A percentile compares a stretch with the other conserved stretches of the same genome.
Conservation (phyloP, 2,888 invertebrate species). For the Rhingia rostrata region DNA sequence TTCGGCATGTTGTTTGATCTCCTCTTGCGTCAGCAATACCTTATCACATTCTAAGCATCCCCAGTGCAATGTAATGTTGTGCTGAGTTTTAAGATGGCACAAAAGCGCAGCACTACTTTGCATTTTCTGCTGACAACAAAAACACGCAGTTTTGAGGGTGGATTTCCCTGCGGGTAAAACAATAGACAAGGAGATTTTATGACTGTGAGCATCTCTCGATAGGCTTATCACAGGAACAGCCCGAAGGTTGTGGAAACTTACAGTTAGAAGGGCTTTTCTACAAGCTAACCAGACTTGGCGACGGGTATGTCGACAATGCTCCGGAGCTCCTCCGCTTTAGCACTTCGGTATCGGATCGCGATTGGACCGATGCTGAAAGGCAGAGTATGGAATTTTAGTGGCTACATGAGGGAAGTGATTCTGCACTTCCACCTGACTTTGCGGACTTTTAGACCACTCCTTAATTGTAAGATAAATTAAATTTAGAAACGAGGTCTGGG, state of each 20-base stretch:
- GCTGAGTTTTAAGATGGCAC: slow-evolving; percentile 41
- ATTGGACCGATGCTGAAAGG: too few species aligned
- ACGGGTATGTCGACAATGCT: too few species aligned
- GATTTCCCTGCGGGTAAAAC: slow-evolving; percentile 35
- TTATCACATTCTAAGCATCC: slow-evolving; percentile 46
- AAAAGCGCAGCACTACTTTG: neutral
- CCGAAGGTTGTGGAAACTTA: slow-evolving; percentile 45
- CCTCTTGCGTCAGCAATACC: slow-evolving; percentile 27
- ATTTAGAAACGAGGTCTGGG: too few species aligned
- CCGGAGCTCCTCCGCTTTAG: too few species aligned
- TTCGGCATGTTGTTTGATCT: slow-evolving; percentile 22
- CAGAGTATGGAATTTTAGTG: too few species aligned
- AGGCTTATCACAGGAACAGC: slow-evolving; percentile 55
- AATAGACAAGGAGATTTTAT: slow-evolving; percentile 28
- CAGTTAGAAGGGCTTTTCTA: neutral
- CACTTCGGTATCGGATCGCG: too few species aligned
- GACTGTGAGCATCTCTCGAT: slow-evolving; percentile 11
- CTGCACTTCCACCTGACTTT: too few species aligned
- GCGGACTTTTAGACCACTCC: too few species aligned
- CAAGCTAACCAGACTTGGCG: neutral
- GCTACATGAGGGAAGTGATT: too few species aligned
- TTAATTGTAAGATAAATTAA: too few species aligned
- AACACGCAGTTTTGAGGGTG: slow-evolving; percentile 38
- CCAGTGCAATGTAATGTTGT: slow-evolving; percentile 26
- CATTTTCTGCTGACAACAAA: slow-evolving; percentile 36